Base-by-base conservation (phyloP, 2,797 vertebrate species). In the Acanthis flammea region DNA sequence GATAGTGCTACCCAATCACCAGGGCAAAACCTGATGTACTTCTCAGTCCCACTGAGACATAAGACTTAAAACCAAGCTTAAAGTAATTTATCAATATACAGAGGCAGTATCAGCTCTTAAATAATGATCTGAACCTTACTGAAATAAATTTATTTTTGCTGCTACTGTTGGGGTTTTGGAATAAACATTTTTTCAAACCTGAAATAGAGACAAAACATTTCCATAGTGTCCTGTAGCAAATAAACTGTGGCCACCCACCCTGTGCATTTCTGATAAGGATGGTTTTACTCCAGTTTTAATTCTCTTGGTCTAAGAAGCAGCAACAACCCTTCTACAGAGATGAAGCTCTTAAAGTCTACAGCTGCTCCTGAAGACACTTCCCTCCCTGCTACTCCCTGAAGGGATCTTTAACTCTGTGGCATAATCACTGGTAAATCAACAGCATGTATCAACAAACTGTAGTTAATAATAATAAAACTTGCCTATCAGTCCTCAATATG, bases 401-500 rank as follows among this genome's bases (percentile, higher is more conserved):
- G 83, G 50, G 44, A 62, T 84, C 71, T 93, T 90, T 78, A 90
- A 30, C 74, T 92, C 80, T 22, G 45, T 47, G 50, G 45, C 39
- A 25, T 61, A 90, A 92, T 83, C 85, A 70, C 60, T 80, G 68
- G 57, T 77, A 91, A 92, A 96, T 83, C 80, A 70, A 84, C 81
- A 91, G 35, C 33, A 61, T 5, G 10, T 88, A 86, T 77, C 80
- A 88, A 75, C 86, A 65, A 50, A 77, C 27, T 55, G 33, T 58
- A 54, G 86, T 92, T 90, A 84, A 68, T 82, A 91, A 51, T 75
- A 92, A 78, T 74, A 72, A 84, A 75, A 81, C 67, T 86, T 92
- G 51, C 51, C 58, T 67, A 31, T 71, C 39, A 28, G 66, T 54
- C 54, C 58, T 94, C 58, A 75, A 3, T 90, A 84, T 78, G 70